A percentile compares a stretch with the other conserved stretches of the same genome.
These are phyloP conservation scores for Sminthopsis crassicaudata DNA, from an alignment of 2,113 vertebrate genomes.

Conservation along the genomic window DNA sequence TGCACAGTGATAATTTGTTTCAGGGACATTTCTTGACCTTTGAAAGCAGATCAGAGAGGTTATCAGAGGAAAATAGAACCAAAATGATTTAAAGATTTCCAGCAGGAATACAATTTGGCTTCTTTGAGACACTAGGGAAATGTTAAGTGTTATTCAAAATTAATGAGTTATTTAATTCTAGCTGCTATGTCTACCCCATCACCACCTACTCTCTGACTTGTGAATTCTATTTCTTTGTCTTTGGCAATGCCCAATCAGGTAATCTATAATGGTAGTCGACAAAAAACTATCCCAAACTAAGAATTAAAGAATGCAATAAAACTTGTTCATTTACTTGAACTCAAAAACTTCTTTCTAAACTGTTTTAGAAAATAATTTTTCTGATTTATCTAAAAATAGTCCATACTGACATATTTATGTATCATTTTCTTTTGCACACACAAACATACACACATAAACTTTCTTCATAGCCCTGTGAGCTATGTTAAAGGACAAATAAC, in stretches of 20 bases:
- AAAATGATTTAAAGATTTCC: neutral
- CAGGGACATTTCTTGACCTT: neutral
- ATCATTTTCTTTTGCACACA: neutral
- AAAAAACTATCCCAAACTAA: neutral
- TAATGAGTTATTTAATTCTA: neutral
- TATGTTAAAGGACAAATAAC: neutral
- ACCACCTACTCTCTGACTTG: neutral
- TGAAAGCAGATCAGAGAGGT: neutral
- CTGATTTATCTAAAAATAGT: neutral
- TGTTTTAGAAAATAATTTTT: neutral
- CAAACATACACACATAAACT: neutral
- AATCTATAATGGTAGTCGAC: neutral
- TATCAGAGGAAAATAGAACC: neutral
- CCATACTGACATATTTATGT: neutral
- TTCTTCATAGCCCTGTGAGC: neutral
- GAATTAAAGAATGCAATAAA: neutral
- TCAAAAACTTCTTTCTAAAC: neutral
- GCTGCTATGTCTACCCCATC: neutral
- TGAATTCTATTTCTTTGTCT: neutral
- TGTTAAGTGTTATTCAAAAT: neutral
- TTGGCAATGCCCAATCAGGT: neutral
- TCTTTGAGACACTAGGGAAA: neutral
- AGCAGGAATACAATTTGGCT: neutral
- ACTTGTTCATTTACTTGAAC: neutral
- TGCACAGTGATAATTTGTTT: neutral